These are phyloP conservation scores for Cotesia congregata DNA, from an alignment of 2,888 invertebrate species.

Conservation along the genomic window DNA sequence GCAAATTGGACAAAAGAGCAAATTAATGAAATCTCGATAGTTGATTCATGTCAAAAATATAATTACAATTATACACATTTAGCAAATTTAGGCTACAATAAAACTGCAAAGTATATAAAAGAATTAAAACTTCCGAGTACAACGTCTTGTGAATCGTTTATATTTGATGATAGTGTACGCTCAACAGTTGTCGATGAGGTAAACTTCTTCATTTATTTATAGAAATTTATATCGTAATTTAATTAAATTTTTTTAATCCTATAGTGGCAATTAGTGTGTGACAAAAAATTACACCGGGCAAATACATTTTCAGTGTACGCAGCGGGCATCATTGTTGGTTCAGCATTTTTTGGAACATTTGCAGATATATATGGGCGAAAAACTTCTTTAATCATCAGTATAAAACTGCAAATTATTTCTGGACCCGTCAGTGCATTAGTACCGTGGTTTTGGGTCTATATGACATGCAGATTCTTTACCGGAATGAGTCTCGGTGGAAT, in stretches of 20 bases:
- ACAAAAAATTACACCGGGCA: slow-evolving; percentile 68
- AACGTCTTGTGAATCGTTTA: neutral
- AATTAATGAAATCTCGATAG: neutral
- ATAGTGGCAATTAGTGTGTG: slow-evolving; percentile 72
- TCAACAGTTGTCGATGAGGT: neutral
- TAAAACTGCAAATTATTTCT: neutral
- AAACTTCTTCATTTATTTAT: neutral
- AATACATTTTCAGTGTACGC: slow-evolving; percentile 71
- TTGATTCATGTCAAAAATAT: neutral
- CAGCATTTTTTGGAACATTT: neutral
- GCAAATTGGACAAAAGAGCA: neutral
- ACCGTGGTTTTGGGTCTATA: neutral
- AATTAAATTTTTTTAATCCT: neutral
- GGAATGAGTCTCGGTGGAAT: neutral
- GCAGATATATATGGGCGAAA: neutral
- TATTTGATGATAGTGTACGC: neutral
- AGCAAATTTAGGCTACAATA: neutral
- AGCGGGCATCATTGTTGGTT: slow-evolving; percentile 65
- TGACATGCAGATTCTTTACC: neutral
- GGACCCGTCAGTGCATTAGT: neutral
- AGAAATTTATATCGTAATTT: neutral
- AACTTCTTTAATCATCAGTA: neutral
- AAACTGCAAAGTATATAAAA: neutral
- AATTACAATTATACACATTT: neutral
- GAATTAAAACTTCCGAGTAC: neutral